Conservation (phyloP, 2,888 invertebrate genomes). For the Scaptomyza tumidula region DNA sequence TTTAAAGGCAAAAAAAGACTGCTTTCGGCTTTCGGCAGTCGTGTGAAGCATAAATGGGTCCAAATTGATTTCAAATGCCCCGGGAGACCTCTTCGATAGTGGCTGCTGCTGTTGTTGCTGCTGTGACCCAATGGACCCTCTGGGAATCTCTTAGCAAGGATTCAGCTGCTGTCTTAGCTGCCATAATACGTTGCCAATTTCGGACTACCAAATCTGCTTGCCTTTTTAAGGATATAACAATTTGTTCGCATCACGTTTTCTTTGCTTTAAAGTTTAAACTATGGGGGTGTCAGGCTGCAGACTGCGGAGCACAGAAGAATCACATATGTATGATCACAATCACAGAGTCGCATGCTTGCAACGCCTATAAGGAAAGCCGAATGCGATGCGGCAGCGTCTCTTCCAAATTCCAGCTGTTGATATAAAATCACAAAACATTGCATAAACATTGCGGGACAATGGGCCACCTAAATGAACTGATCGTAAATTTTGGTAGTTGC, state of each 20-base stretch:
- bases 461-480: constrained; percentile 73
- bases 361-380: constrained; percentile 64
- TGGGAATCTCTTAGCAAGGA: constrained; percentile 53
- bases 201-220: constrained; percentile 43
- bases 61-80: constrained; percentile 69
- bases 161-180: constrained; percentile 14
- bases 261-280: constrained; percentile 15
- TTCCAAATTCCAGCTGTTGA: constrained; percentile 66
- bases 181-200: constrained; percentile 43
- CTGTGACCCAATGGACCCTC: constrained; percentile 60
- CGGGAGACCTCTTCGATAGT: constrained; percentile 30
- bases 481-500: constrained; percentile 75
- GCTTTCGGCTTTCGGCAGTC: constrained; percentile 47
- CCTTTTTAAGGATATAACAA: constrained; percentile 70
- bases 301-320: background rate
- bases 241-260: constrained; percentile 70
- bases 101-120: constrained; percentile 5
- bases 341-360: constrained; percentile 29
- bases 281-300: constrained; percentile 41
- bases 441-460: constrained; percentile 74
- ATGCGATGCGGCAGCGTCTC: constrained; percentile 39
- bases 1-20: background rate
- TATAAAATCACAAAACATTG: constrained; percentile 66
- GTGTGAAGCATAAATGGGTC: constrained; percentile 62
- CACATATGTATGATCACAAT: constrained; percentile 30